Base-by-base conservation (phyloP, 2,113 vertebrate species). In the Pelobates fuscus region DNA sequence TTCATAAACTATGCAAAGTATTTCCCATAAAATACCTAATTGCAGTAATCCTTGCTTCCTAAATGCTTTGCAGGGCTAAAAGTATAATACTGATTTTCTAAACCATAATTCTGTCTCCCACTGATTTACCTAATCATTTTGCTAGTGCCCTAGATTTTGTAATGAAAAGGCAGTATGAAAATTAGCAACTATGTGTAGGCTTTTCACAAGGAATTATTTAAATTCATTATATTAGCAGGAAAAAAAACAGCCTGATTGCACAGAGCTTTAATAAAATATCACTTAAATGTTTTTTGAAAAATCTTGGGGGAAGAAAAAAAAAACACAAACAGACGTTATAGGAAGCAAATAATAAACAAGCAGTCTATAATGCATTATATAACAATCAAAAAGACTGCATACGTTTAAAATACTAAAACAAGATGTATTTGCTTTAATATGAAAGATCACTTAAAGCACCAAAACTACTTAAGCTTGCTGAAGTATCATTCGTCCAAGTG, bases 111-210 rank as follows among this genome's bases (percentile, higher is more conserved):
- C 17, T 20, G 18, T 70, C 11, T 24, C 25, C 17, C n/a, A 60
- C 37, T 46, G 32, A 55, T 70, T 46, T 46, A 43, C 24, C 32
- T 60, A 70, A 70, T 70, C 44, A 70, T 70, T 60, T 12, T 43
- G 18, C 32, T 26, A 44, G 24, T 70, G 68, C 26, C 68, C 68
- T 59, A 70, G 30, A 60, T 70, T 70, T 23, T 8, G 2, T 37
- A 37, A 60, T 27, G n/a, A 25, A 23, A 5, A 18, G 20, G 46
- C 10, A 55, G 44, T 49, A 49, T 49, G 5, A 49, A 49, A 49
- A 49, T 49, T 7, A 4, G 15, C 44, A 49, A 49, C 15, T 17
- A 49, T 7, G 44, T 49, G 12, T 14, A 12, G 10, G 17, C 44
- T 49, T 7, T 15, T 2, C 17, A 8, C 44, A 15, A 12, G 44